Base-by-base conservation (phyloP, 2,113 vertebrate species). In the Ctenomys sociabilis region DNA sequence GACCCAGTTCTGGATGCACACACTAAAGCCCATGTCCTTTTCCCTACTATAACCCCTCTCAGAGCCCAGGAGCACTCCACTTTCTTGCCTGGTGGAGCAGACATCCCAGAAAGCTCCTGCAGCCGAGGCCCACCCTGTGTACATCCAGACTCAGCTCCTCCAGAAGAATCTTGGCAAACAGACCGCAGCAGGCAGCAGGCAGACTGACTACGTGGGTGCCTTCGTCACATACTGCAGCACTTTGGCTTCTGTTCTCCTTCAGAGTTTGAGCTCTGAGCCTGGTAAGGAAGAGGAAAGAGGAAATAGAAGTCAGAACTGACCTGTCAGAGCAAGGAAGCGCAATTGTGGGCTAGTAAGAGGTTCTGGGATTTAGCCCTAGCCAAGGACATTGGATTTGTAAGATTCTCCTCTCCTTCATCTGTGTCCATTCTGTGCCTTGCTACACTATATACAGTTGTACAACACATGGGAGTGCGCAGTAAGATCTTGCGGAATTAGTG, bases 171-270 rank as follows among this genome's bases (percentile, higher is more conserved):
- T 99, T 95, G 98, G 99, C 89, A 97, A 98, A 75, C 98, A 99
- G 80, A 85, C 30, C 11, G 81, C 92, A 49, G 97, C 93, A 80
- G 97, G 37, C 26, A 64, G 8, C 16, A 94, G 13, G 0, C 98
- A 98, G 88, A 97, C 98, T 2, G 98, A 99, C 97, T 99, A 99
- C 59, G 95, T 99, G 91, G 99, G 99, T 90, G 97, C 96, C 54
- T 99, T 99, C 98, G 97, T 99, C 70, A 98, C 98, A 96, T 99
- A 99, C 73, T 87, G 99, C 93, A 99, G 98, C 97, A 99, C 98
- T 0, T 96, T 99, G 92, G 99, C 99, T 32, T 98, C 98, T 0
- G 98, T 99, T 96, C 96, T 99, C 7, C 98, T 99, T 89, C 98
- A 98, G 89, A 99, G 99, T 97, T 97, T 99, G 75, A 98, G 98